Evolutionary conservation across 2,113 vertebrate genomes (phyloP), one percentile per base, ranked within the genome.

Genomic region (Vidua macroura): DNA sequence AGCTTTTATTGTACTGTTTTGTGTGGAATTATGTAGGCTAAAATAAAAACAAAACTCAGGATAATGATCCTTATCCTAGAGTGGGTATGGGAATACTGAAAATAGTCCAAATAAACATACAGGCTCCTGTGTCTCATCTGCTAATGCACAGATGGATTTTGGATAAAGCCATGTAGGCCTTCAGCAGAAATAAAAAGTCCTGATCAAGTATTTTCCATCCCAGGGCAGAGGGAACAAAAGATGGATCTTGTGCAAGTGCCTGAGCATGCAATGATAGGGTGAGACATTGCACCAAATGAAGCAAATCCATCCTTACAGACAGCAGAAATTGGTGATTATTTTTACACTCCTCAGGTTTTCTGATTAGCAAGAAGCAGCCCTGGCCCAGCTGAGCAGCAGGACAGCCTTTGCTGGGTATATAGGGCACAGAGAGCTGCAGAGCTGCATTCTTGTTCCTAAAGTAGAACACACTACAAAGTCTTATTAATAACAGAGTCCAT

Each of bases 371-470:
- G 70, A 10, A 77, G 53, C 56, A 73, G 44, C 67, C 22, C 31
- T 33, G 66, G 39, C 48, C 28, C 33, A 78, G 67, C 25, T 31
- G 39, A 49, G 60, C 58, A 86, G 86, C 83, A 92, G 53, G 28
- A 46, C 1, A 5, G 75, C 18, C 53, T 76, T 68, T 46, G 25
- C 63, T 73, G 59, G 18, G 28, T 62, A 17, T 1, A 2, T 0
- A 30, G 21, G 27, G 23, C 68, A 72, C 48, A 55, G 2, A 35
- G 22, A 70, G 13, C 17, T 90, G 86, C 55, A 91, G 31, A 74
- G 12, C 31, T 55, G 53, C 24, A 23, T 11, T 37, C 12, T 4
- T 56, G 46, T 28, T 85, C 48, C 55, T 43, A 31, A 28, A 83
- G 49, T 11, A 67, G 33, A 52, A 46, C 19, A 16, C 0, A 0